phyloP scores from a whole-genome alignment of 2,888 invertebrate species.

The Augochlorella aurata region DNA sequence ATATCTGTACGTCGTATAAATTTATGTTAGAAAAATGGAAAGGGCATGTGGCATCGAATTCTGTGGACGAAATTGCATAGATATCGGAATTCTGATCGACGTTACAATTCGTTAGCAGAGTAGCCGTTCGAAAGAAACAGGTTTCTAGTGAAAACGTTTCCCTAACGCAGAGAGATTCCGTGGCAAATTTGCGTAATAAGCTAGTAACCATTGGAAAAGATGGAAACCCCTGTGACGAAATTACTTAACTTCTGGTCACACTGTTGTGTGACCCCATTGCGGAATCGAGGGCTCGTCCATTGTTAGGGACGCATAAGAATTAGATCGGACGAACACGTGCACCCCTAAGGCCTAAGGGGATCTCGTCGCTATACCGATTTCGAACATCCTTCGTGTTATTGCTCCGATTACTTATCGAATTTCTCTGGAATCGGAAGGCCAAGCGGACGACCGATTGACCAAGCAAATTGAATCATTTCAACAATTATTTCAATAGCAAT shows the following conservation, averaged over 20 bases:
- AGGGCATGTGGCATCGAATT: no score
- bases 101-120: no score
- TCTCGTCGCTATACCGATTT: slow-evolving; percentile 34
- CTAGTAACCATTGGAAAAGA: slow-evolving; percentile 40
- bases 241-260: slow-evolving; percentile 56
- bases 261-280: slow-evolving; percentile 60
- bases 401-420: background rate
- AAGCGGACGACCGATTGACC: no score
- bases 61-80: no score
- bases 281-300: slow-evolving; percentile 47
- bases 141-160: background rate
- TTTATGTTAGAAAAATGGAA: no score
- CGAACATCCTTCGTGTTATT: slow-evolving; percentile 13
- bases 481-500: no score
- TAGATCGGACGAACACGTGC: slow-evolving; percentile 75
- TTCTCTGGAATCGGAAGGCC: background rate
- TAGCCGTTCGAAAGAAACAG: background rate
- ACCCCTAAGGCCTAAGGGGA: slow-evolving; percentile 29
- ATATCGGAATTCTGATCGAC: no score
- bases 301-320: slow-evolving; percentile 72
- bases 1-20: no score
- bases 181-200: slow-evolving; percentile 67
- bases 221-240: slow-evolving; percentile 65
- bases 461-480: no score
- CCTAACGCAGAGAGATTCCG: slow-evolving; percentile 28